phyloP scores from a whole-genome alignment of 2,113 vertebrate species.

The Hippolais icterina region DNA sequence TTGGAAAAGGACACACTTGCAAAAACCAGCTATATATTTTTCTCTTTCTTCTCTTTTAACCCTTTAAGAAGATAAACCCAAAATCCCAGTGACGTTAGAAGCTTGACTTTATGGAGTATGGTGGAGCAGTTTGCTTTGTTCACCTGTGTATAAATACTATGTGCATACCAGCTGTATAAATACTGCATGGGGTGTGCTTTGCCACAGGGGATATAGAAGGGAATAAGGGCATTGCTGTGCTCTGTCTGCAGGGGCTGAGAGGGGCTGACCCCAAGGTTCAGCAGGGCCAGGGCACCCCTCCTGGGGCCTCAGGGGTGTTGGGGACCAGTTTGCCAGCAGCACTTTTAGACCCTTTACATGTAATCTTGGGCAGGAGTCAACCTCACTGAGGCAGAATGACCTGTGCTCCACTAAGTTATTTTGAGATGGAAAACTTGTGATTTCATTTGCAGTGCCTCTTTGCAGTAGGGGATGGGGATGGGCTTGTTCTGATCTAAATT shows the following conservation, averaged over 20 bases:
- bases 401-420: neutral
- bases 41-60: neutral
- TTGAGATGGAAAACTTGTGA: neutral
- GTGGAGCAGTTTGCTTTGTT: neutral
- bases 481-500: neutral
- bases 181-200: neutral
- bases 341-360: neutral
- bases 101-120: neutral
- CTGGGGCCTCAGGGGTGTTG: rapidly evolving
- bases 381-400: rapidly evolving
- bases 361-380: neutral
- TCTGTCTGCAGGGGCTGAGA: neutral
- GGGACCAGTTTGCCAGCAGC: neutral
- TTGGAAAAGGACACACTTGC: neutral
- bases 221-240: rapidly evolving
- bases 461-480: neutral
- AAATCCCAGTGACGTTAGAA: neutral
- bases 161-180: neutral
- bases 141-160: neutral
- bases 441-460: neutral
- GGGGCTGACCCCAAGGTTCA: neutral
- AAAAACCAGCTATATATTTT: neutral
- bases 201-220: neutral
- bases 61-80: neutral
- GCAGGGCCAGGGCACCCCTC: neutral